Evolutionary conservation across 2,797 vertebrate species (phyloP).

Genomic region (Acrocephalus scirpaceus): DNA sequence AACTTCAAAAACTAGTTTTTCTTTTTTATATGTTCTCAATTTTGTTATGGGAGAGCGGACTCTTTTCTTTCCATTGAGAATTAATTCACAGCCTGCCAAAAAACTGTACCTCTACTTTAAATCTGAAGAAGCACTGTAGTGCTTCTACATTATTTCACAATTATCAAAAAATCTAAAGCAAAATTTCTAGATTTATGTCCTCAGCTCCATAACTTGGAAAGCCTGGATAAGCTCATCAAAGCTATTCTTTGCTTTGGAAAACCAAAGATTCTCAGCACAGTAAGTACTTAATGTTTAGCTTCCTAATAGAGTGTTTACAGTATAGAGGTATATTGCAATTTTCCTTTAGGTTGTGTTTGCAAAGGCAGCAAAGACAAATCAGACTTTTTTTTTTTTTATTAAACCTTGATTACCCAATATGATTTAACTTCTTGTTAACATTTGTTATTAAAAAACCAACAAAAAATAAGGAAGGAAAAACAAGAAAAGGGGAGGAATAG

Average conservation of each 20-base stretch:
- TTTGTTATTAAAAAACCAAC: neutral
- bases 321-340: neutral
- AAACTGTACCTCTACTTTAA: neutral
- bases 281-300: neutral
- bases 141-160: neutral
- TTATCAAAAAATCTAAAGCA: neutral
- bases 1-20: neutral
- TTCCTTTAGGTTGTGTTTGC: neutral
- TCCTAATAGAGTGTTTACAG: neutral
- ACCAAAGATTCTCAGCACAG: neutral
- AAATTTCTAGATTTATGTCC: neutral
- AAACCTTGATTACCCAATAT: neutral
- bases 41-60: neutral
- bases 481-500: neutral
- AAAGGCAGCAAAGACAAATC: accelerated
- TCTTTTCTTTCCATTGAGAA: neutral
- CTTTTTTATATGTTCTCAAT: neutral
- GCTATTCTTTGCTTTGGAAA: neutral
- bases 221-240: neutral
- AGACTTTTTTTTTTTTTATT: neutral
- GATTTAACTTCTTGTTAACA: neutral
- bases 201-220: neutral
- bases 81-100: neutral
- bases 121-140: neutral
- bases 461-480: neutral